phyloP scores from a whole-genome alignment of 2,888 invertebrate genomes.

The Drosophila setosimentum region DNA sequence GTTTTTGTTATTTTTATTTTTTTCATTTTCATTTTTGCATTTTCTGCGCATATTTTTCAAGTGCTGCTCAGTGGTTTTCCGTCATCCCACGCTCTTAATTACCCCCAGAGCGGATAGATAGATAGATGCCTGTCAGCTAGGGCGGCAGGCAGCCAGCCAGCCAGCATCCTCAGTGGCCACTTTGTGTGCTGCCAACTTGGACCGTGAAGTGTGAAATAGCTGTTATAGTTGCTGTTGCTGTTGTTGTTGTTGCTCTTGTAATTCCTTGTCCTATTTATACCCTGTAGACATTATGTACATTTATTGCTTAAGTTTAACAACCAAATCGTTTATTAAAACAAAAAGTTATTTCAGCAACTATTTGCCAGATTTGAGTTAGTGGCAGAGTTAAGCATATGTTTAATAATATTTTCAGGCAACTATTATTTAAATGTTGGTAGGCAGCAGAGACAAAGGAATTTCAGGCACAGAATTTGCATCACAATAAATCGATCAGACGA shows the following conservation, averaged over 20 bases:
- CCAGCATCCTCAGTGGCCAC: conserved; percentile 50
- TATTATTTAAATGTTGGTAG: background rate
- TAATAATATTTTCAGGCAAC: no score
- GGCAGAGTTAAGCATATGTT: no score
- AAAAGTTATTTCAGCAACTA: background rate
- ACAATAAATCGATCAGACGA: background rate
- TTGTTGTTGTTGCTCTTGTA: background rate
- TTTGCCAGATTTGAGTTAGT: background rate
- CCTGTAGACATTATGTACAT: conserved; percentile 1
- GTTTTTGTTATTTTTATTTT: conserved; percentile 30
- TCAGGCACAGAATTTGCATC: background rate
- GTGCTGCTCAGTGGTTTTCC: conserved; percentile 58
- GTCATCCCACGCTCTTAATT: conserved; percentile 81
- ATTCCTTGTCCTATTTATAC: conserved; percentile 34
- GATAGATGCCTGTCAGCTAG: conserved; percentile 7
- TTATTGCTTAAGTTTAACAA: background rate
- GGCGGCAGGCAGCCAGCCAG: background rate
- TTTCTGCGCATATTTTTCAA: conserved; percentile 63
- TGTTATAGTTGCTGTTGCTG: background rate
- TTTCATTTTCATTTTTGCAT: conserved; percentile 53
- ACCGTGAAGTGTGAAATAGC: conserved; percentile 29
- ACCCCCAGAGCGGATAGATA: conserved; percentile 45
- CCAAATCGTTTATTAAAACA: background rate
- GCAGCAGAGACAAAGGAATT: background rate
- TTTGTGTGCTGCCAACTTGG: conserved; percentile 49